Evolutionary conservation across 2,888 invertebrate species (phyloP).

Genomic region (Andrena minutula): DNA sequence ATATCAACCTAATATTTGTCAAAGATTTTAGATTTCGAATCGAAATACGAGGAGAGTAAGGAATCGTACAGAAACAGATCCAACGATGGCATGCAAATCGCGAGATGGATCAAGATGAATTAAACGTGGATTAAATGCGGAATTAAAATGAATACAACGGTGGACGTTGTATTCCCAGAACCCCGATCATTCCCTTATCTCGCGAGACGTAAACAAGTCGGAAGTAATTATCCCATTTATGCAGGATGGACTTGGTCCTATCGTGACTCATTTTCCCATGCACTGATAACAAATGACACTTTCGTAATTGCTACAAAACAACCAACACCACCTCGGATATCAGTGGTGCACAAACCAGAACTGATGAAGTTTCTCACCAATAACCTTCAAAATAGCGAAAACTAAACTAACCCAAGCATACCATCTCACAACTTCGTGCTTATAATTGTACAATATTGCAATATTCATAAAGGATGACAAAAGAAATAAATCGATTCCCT

Average conservation of each 20-base stretch:
- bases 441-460: background rate
- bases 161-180: background rate
- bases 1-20: background rate
- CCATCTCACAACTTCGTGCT: background rate
- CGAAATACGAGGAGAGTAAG: background rate
- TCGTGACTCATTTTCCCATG: background rate
- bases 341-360: constrained; percentile 3
- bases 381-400: background rate
- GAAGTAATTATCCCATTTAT: background rate
- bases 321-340: background rate
- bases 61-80: background rate
- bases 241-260: background rate
- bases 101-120: constrained; percentile 12
- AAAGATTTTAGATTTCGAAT: background rate
- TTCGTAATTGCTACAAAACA: constrained; percentile 5
- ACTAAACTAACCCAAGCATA: background rate
- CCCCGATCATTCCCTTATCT: background rate
- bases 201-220: background rate
- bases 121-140: constrained; percentile 7
- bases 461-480: background rate
- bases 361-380: background rate
- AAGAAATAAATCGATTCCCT: constrained; percentile 1
- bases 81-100: constrained; percentile 6
- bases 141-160: constrained; percentile 1
- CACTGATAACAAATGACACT: background rate